These are phyloP conservation scores for Megalops atlanticus DNA, from an alignment of 2,113 vertebrate species.

Conservation along the genomic window DNA sequence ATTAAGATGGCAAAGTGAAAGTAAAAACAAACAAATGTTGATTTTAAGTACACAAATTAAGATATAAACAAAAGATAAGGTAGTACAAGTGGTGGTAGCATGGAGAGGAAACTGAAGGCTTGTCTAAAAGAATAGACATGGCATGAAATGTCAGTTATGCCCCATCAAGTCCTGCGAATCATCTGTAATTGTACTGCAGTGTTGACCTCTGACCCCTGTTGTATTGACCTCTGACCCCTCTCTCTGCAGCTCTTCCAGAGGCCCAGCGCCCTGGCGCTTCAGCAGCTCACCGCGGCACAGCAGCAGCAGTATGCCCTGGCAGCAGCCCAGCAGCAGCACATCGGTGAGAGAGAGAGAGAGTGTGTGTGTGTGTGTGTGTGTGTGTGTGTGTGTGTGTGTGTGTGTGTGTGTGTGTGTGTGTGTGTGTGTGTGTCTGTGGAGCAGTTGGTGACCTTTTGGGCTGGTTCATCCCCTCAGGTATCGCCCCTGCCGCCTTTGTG, in stretches of 20 bases:
- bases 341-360: slow-evolving; percentile 73
- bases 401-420: too few species aligned
- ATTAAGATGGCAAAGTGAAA: too few species aligned
- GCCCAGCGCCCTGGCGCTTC: slow-evolving; percentile 87
- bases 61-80: too few species aligned
- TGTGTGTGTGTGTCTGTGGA: not conserved
- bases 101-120: too few species aligned
- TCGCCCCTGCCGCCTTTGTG: slow-evolving; percentile 94
- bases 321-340: slow-evolving; percentile 90
- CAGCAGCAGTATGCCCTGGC: slow-evolving; percentile 92
- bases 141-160: too few species aligned
- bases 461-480: slow-evolving; percentile 82
- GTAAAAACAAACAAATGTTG: too few species aligned
- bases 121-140: too few species aligned
- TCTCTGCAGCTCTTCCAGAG: slow-evolving; percentile 88
- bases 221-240: not conserved
- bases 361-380: not conserved
- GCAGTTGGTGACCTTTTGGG: not conserved
- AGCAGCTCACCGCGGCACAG: slow-evolving; percentile 91
- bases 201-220: too few species aligned
- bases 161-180: too few species aligned
- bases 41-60: too few species aligned
- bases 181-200: not conserved
- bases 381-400: not conserved
- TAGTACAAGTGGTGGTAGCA: too few species aligned